phyloP scores from a whole-genome alignment of 37 sponge, comb jelly and placozoan species.

The Dysidea cf. avara region DNA sequence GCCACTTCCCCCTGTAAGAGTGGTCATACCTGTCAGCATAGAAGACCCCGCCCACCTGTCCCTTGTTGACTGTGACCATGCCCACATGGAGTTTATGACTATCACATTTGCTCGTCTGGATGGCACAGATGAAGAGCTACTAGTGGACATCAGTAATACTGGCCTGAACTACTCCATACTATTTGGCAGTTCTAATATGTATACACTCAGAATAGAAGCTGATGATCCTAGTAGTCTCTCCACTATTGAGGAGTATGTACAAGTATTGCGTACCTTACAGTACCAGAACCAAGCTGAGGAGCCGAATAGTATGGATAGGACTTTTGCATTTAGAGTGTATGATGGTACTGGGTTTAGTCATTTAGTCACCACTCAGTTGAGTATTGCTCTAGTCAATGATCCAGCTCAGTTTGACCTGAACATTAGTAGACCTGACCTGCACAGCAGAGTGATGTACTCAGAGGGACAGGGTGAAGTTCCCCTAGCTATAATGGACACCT shows the following conservation, averaged over 20 bases:
- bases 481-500: constrained; percentile 6
- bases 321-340: constrained; percentile 27
- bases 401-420: constrained; percentile 85
- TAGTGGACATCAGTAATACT: constrained; percentile 53
- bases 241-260: constrained; percentile 58
- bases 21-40: constrained; percentile 59
- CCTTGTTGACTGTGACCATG: constrained; percentile 76
- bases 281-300: constrained; percentile 83
- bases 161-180: constrained; percentile 12
- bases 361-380: constrained; percentile 23
- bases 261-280: constrained; percentile 46
- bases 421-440: constrained; percentile 22
- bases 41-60: constrained; percentile 23
- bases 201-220: constrained; percentile 10
- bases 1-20: constrained; percentile 66
- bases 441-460: constrained; percentile 37
- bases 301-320: constrained; percentile 44
- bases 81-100: constrained; percentile 23
- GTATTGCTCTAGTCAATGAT: constrained; percentile 68
- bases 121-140: constrained; percentile 36
- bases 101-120: constrained; percentile 52
- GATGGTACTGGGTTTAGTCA: constrained; percentile 38
- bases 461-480: constrained; percentile 81
- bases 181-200: neutral
- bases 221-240: constrained; percentile 30